Base-by-base conservation (phyloP, 2,113 vertebrate species). In the Sceloporus tristichus region DNA sequence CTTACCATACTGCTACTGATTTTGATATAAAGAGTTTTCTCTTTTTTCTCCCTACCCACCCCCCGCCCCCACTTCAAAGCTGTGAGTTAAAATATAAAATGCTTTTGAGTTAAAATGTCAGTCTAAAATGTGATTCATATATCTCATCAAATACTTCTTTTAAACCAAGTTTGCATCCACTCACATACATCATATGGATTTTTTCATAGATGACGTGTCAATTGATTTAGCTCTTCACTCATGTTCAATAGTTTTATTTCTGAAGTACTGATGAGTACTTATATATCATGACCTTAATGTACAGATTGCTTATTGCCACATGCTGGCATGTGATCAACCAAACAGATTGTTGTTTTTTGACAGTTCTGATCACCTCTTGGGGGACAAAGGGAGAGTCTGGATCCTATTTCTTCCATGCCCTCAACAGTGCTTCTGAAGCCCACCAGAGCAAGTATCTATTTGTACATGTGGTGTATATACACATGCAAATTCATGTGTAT, bases 1-100 rank as follows among this genome's bases (percentile, higher is more conserved):
- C 74, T 86, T 83, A 84, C 90, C 59, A 62, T 94, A 19, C 84
- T 85, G 71, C 83, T 89, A 65, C n/a, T 19, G 79, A 38, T 68
- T 91, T 85, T 76, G 68, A 88, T 62, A 94, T 81, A 21, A 89
- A 89, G 40, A 66, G 65, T 25, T 88, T 90, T 90, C 73, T 91
- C 88, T 91, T 88, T 81, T 16, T 66, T 21, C 9, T 16, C 42
- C 14, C 65, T n/a, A 6, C 65, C 7, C 77, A 6, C 53, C 48
- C 9, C 25, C 76, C 10, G 34, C 34, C 34, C 48, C 6, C 68
- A 10, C 80, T 2, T 92, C 70, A 89, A 38, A 92, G 76, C 25
- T 92, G 88, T 82, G 48, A 91, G 62, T 59, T 92, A 68, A 88
- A 66, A 42, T 73, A 29, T 56, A n/a, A 48, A 16, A 5, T 38